Evolutionary conservation across 2,888 invertebrate genomes (phyloP), one percentile per base, ranked within the genome.

Genomic region (Orchesellides sinensis): DNA sequence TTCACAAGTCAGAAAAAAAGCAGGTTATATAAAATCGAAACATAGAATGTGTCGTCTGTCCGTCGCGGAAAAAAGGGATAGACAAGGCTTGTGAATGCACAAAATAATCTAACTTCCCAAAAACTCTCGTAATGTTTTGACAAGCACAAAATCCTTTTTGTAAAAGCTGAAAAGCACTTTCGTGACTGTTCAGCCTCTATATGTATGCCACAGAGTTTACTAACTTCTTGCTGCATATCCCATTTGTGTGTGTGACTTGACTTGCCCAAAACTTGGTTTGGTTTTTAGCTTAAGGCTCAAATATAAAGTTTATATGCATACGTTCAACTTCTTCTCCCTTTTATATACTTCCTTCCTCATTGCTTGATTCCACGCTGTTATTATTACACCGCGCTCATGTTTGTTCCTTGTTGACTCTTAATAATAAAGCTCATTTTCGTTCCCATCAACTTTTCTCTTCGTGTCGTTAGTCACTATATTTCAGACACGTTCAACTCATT

Each of bases 81-180:
- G 70, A 54, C 69, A 49, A 61, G 56, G 59, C 69, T 69, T 45
- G 63, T 63, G 78, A 63, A 70, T 61, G 68, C 59, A 56, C 68
- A 77, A 59, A 40, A 65, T 52, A 74, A 65, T 74, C 65, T 61
- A 59, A 78, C 61, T 78, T 66, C 56, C 63, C n/a, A n/a, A 56
- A 66, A 79, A 79, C 72, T n/a, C n/a, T 79, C 72, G 70, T 79
- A 65, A 72, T 79, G 79, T 79, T 79, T 79, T 79, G 79, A 79
- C 79, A 79, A 79, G 78, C 79, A 72, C 79, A 70, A 79, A 79
- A 79, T 79, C 79, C 79, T 79, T 79, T 79, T 78, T 79, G 54
- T 72, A 79, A 70, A 79, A 69, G 68, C 77, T 77, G 77, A 77
- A 77, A 77, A 72, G 65, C 79, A 72, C 72, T 79, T 79, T 79